A percentile compares a stretch with the other conserved stretches of the same genome.
Evolutionary conservation across 2,113 vertebrate genomes (phyloP).

Genomic region (Mus musculus): DNA sequence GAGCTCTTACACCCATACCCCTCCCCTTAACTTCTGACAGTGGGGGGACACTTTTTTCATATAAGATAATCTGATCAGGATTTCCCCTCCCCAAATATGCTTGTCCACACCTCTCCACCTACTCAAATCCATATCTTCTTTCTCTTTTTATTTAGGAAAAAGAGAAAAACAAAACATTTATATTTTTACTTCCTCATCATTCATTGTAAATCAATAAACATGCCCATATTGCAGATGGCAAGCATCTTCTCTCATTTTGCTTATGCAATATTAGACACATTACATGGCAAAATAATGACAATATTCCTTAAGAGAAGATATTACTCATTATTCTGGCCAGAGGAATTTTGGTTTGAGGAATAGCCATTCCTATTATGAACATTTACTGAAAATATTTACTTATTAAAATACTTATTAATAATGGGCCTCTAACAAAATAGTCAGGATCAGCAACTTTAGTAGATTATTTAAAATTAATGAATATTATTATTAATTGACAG

Average conservation of each 20-base stretch:
- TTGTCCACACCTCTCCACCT: no score
- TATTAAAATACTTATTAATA: not conserved
- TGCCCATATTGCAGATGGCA: not conserved
- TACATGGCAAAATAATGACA: not conserved
- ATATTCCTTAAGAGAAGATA: not conserved
- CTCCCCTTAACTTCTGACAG: no score
- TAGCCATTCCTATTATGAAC: not conserved
- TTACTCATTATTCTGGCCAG: not conserved
- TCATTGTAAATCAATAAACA: constrained; percentile 32
- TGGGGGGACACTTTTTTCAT: not conserved
- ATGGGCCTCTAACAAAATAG: not conserved
- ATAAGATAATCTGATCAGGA: not conserved
- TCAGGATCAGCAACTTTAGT: not conserved
- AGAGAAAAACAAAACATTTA: not conserved
- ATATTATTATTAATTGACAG: not conserved
- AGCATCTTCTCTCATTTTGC: not conserved
- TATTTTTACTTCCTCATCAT: not conserved
- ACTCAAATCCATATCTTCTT: not conserved
- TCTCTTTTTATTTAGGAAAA: not conserved
- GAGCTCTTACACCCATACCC: no score
- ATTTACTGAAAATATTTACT: not conserved
- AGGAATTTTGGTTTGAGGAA: not conserved
- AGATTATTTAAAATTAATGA: not conserved
- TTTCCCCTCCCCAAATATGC: not conserved
- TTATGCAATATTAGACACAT: not conserved